A percentile compares a stretch with the other conserved stretches of the same genome.
Evolutionary conservation across 2,888 invertebrate species (phyloP).

Genomic region (Phyllotreta cruciferae): DNA sequence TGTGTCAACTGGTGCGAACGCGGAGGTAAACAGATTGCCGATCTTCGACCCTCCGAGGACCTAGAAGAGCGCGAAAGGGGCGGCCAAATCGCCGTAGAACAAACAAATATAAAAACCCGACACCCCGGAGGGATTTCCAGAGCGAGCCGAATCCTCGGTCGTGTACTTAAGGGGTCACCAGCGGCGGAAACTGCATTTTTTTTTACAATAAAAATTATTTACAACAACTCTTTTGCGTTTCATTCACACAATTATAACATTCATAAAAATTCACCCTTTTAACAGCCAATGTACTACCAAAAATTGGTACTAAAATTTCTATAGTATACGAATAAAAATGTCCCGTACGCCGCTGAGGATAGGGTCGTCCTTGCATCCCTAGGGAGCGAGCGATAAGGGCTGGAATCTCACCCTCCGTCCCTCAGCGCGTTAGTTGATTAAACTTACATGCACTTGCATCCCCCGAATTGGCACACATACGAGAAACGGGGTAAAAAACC

Average conservation of each 20-base stretch:
- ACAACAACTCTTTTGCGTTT: not conserved
- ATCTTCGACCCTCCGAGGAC: not conserved
- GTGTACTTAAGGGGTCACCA: not conserved
- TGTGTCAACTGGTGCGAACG: conserved; percentile 35
- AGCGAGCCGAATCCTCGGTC: not conserved
- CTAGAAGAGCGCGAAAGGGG: conserved; percentile 4
- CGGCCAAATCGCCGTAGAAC: conserved; percentile 5
- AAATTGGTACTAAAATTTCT: too few relatives aligned
- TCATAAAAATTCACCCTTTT: too few relatives aligned
- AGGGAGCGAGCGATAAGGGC: conserved; percentile 51
- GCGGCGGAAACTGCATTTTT: conserved; percentile 4
- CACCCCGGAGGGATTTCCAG: conserved; percentile 8
- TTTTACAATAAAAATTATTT: not conserved
- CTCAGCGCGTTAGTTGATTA: conserved; percentile 52
- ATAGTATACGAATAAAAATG: too few relatives aligned
- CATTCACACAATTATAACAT: not conserved
- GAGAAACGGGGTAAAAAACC: conserved; percentile 2
- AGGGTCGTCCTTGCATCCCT: conserved; percentile 28
- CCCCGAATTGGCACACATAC: conserved; percentile 1
- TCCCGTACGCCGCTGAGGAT: conserved; percentile 1
- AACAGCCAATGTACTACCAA: too few relatives aligned
- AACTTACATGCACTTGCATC: conserved; percentile 48
- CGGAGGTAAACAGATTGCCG: too few relatives aligned
- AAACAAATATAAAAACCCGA: conserved; percentile 21
- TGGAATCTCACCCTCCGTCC: conserved; percentile 52